These are phyloP conservation scores for Zoanthus sansibaricus DNA, from an alignment of 92 coral and sea anemone genomes.

Conservation along the genomic window DNA sequence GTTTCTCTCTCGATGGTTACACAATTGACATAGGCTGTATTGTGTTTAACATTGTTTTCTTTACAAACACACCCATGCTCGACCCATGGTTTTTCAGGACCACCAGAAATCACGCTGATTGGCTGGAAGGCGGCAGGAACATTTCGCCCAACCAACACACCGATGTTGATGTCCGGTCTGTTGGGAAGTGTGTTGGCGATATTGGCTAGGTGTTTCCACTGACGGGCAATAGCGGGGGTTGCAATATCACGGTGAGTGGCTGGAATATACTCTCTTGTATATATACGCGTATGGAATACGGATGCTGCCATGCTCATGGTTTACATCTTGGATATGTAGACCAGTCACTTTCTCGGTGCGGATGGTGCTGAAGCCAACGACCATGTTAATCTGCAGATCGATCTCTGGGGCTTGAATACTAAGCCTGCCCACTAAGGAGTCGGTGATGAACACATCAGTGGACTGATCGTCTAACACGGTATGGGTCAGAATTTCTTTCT, in stretches of 20 bases:
- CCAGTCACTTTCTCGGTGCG: conserved; percentile 45
- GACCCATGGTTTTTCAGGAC: conserved; percentile 50
- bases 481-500: not conserved
- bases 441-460: conserved; percentile 1
- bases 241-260: conserved; percentile 62
- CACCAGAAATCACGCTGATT: conserved; percentile 50
- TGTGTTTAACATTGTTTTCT: not conserved
- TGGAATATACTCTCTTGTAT: conserved; percentile 59
- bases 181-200: not conserved
- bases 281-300: conserved; percentile 25
- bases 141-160: not conserved
- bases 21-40: not conserved
- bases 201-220: conserved; percentile 55
- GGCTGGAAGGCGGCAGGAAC: too few species aligned
- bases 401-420: conserved; percentile 43
- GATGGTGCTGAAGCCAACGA: conserved; percentile 36
- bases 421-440: conserved; percentile 35
- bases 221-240: conserved; percentile 43
- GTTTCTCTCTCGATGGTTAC: not conserved
- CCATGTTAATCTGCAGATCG: conserved; percentile 59
- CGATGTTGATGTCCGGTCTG: conserved; percentile 38
- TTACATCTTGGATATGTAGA: conserved; percentile 55
- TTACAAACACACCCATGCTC: conserved; percentile 66
- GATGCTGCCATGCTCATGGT: conserved; percentile 29
- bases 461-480: conserved; percentile 54